A percentile compares a stretch with the other conserved stretches of the same genome.
Conservation (phyloP, 2,888 invertebrate species). For the Xanthia togata region DNA sequence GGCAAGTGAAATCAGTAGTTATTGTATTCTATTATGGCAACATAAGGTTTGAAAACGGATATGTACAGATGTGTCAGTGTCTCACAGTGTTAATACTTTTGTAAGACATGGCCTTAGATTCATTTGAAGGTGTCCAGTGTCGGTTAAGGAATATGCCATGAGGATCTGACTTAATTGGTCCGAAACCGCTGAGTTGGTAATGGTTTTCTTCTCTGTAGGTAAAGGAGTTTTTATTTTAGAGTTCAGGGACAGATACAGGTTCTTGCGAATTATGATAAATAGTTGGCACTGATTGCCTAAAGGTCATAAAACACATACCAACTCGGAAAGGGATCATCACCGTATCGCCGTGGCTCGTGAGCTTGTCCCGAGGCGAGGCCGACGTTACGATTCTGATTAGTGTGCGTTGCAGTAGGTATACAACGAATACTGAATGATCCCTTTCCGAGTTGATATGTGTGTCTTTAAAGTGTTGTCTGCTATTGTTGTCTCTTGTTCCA, state of each 20-base stretch:
- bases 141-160: not conserved
- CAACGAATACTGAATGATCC: too few species aligned
- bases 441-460: too few species aligned
- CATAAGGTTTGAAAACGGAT: not conserved
- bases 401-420: too few species aligned
- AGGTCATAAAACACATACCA: too few species aligned
- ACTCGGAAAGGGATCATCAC: too few species aligned
- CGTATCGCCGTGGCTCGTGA: too few species aligned
- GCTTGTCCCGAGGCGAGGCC: too few species aligned
- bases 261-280: not conserved
- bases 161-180: not conserved
- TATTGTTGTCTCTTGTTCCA: not conserved
- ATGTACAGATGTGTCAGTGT: not conserved
- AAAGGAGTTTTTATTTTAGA: not conserved
- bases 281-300: not conserved
- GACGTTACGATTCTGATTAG: too few species aligned
- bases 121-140: not conserved
- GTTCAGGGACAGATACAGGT: not conserved
- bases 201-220: not conserved
- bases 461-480: not conserved
- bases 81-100: not conserved
- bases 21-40: not conserved
- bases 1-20: not conserved
- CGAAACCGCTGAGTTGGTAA: not conserved
- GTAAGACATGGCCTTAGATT: not conserved